These are phyloP conservation scores for Himalopsyche anomala DNA, from an alignment of 2,888 invertebrate genomes.

Conservation along the genomic window DNA sequence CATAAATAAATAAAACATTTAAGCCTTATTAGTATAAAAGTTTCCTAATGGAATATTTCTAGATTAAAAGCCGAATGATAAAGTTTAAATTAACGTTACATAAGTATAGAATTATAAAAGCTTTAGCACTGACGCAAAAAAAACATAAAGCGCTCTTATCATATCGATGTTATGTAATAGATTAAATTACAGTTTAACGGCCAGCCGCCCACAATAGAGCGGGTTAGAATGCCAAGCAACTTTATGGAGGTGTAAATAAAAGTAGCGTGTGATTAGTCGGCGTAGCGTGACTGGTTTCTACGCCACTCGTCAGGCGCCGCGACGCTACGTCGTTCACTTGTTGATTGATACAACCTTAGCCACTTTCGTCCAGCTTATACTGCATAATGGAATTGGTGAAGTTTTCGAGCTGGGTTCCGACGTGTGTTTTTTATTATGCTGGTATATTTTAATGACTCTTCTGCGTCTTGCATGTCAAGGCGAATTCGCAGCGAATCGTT, in stretches of 20 bases:
- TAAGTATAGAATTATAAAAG: too few relatives aligned
- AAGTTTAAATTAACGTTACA: too few relatives aligned
- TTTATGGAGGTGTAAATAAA: background rate
- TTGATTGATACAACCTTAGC: background rate
- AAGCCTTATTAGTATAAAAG: too few relatives aligned
- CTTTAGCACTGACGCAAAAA: background rate
- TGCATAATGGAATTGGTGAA: background rate
- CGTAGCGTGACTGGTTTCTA: constrained; percentile 22
- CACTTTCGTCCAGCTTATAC: background rate
- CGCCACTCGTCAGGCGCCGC: background rate
- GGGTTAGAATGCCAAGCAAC: background rate
- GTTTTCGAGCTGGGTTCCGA: too few relatives aligned
- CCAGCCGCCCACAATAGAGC: background rate
- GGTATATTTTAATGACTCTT: too few relatives aligned
- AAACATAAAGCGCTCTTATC: background rate
- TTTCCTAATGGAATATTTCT: too few relatives aligned
- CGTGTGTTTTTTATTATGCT: too few relatives aligned
- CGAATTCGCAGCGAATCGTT: too few relatives aligned
- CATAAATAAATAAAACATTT: too few relatives aligned
- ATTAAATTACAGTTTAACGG: background rate
- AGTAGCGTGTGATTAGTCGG: constrained; percentile 15
- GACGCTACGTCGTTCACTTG: background rate
- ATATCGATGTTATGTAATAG: background rate
- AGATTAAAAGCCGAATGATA: too few relatives aligned
- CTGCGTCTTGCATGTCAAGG: too few relatives aligned